These are phyloP conservation scores for Sardinella longiceps DNA, from an alignment of 2,797 vertebrate genomes.

Conservation along the genomic window DNA sequence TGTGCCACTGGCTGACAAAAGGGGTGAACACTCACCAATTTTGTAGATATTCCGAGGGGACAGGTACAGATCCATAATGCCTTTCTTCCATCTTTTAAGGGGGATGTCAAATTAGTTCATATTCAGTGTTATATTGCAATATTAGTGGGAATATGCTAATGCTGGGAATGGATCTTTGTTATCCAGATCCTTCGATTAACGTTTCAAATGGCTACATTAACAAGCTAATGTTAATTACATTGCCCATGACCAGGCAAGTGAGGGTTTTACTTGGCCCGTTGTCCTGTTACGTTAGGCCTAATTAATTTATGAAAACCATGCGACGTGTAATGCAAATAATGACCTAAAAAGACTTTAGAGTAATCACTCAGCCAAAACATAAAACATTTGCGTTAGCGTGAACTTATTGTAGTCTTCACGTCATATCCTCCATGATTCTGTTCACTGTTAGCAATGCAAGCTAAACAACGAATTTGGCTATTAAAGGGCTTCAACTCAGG, in stretches of 20 bases:
- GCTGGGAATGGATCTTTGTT: background rate
- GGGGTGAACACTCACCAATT: slow-evolving; percentile 78
- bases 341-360: background rate
- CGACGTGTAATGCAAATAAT: background rate
- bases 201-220: background rate
- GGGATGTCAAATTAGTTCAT: slow-evolving; percentile 72
- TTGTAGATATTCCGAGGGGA: slow-evolving; percentile 82
- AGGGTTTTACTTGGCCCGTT: background rate
- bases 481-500: background rate
- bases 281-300: no score
- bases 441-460: background rate
- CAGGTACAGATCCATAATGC: slow-evolving; percentile 79
- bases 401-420: background rate
- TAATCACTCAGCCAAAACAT: background rate
- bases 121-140: slow-evolving; percentile 61
- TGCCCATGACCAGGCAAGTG: background rate
- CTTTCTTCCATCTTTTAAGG: slow-evolving; percentile 80
- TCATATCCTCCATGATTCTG: background rate
- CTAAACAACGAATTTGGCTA: background rate
- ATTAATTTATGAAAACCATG: background rate
- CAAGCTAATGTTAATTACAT: background rate
- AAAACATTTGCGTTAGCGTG: background rate
- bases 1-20: slow-evolving; percentile 62
- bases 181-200: background rate
- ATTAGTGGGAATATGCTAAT: background rate